phyloP scores from a whole-genome alignment of 2,113 vertebrate species.

The Excalfactoria chinensis region DNA sequence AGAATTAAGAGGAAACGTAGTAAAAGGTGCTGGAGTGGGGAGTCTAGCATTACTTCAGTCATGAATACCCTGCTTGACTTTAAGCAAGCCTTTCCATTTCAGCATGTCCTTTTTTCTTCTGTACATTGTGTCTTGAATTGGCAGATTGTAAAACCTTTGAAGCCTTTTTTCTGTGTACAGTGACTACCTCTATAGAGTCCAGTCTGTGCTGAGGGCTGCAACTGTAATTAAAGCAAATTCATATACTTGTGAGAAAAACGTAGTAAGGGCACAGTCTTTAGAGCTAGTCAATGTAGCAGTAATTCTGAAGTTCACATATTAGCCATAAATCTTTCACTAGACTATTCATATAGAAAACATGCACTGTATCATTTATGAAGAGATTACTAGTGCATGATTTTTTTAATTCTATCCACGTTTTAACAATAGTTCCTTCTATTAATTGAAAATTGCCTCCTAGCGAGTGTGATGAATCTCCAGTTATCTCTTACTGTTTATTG shows the following conservation, averaged over 20 bases:
- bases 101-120: background rate
- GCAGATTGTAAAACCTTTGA: background rate
- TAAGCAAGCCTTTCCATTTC: background rate
- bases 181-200: background rate
- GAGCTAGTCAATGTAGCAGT: background rate
- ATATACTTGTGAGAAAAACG: background rate
- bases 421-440: background rate
- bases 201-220: background rate
- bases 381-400: background rate
- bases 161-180: background rate
- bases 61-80: background rate
- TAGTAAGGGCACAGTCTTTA: background rate
- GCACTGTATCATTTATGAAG: background rate
- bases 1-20: fast-evolving
- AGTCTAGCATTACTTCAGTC: background rate
- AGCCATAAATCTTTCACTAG: background rate
- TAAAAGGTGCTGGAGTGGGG: background rate
- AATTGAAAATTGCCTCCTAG: background rate
- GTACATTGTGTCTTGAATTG: background rate
- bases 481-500: background rate
- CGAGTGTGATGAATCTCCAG: background rate
- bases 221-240: background rate
- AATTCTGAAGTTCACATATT: background rate
- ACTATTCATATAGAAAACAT: background rate
- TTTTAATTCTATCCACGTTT: background rate